Evolutionary conservation across 2,888 invertebrate species (phyloP).

Genomic region (Pollenia labialis): DNA sequence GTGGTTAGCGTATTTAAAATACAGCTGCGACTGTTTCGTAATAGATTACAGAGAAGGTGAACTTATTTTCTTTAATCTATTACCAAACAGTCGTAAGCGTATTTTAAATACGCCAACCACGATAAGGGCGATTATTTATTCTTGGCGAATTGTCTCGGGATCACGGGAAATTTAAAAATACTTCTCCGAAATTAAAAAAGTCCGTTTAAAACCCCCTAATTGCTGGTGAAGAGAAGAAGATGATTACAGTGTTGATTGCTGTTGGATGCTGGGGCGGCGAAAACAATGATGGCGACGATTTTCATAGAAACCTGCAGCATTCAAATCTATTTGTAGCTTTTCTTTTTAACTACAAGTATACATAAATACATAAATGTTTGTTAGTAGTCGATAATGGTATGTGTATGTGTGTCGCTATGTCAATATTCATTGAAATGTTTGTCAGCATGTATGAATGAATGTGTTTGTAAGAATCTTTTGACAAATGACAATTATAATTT

Average conservation of each 20-base stretch:
- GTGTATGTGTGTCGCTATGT: conserved; percentile 4
- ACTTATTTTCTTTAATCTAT: too few species aligned
- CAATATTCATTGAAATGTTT: conserved; percentile 19
- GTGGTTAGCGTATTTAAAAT: too few species aligned
- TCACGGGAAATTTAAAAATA: too few species aligned
- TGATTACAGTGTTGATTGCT: not conserved
- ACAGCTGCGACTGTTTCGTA: too few species aligned
- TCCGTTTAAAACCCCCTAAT: too few species aligned
- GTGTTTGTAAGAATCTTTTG: conserved; percentile 56
- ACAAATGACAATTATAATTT: conserved; percentile 75
- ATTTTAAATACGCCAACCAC: too few species aligned
- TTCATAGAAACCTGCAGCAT: conserved; percentile 37
- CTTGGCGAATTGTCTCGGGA: too few species aligned
- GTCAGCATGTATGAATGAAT: not conserved
- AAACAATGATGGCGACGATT: conserved; percentile 52
- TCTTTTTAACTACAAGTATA: not conserved
- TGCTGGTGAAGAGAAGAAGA: too few species aligned
- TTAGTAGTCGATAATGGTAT: not conserved
- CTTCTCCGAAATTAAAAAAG: too few species aligned
- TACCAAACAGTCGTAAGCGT: too few species aligned
- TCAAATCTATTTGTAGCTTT: conserved; percentile 26
- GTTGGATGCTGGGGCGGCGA: conserved; percentile 39
- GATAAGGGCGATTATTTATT: too few species aligned
- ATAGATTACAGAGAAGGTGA: too few species aligned
- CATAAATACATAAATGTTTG: not conserved